Evolutionary conservation across 2,797 vertebrate species (phyloP), one percentile per base, ranked within the genome.

Genomic region (Acestrorhynchus altus): DNA sequence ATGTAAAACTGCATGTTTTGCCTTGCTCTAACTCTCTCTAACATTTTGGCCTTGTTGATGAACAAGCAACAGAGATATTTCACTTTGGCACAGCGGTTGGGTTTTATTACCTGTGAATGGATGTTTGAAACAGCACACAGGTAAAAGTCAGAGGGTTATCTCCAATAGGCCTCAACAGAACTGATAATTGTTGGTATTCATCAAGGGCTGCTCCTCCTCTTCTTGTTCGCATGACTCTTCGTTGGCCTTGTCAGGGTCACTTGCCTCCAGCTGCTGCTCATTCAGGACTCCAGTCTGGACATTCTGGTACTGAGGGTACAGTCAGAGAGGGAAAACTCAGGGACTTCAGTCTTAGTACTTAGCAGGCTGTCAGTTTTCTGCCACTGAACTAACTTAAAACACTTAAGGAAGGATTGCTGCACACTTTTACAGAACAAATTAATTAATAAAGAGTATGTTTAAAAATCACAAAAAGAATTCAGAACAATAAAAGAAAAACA

Each of bases 131-230:
- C 13, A 22, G 1, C 12, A 16, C 10, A 46, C 22, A 44, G 1
- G 18, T 22, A 16, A 28, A 46, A 8, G 47, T 35, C 12, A 24
- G 0, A 52, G 6, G 18, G 7, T 20, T 12, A n/a, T 39, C 44
- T 56, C 5, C 13, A 60, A n/a, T 11, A 22, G 60, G 4, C 22
- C 64, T 91, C 92, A 99, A 86, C 96, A 96, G 89, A 98, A 97
- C 94, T 98, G 96, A 64, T 98, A 99, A 91, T 97, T 98, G 89
- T 98, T 99, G 85, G 95, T 92, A 84, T 96, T 98, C 89, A 96
- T 93, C 85, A 97, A 92, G 11, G 93, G 95, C 86, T 96, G 93
- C 80, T 92, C 90, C 0, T 90, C 90, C 72, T 95, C 95, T 76
- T 92, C 93, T 69, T 94, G 92, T 83, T 97, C 96, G 6, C 94